A percentile compares a stretch with the other conserved stretches of the same genome.
These are phyloP conservation scores for Datnioides undecimradiatus DNA, from an alignment of 2,113 vertebrate genomes.

Conservation along the genomic window DNA sequence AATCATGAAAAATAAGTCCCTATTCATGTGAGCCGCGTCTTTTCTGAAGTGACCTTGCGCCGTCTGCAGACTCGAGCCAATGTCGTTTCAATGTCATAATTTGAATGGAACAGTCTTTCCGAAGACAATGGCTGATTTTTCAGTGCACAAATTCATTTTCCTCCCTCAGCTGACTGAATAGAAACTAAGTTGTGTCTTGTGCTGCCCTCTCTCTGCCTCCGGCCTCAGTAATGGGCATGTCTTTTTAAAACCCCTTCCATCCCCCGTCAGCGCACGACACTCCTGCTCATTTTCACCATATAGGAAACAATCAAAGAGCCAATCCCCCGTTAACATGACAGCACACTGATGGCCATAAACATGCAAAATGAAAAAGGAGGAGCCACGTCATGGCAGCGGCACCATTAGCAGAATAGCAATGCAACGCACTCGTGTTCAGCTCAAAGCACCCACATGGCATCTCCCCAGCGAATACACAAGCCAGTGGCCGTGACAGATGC, in stretches of 20 bases:
- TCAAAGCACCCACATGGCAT: conserved; percentile 42
- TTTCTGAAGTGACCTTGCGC: conserved; percentile 59
- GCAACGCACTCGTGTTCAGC: conserved; percentile 4
- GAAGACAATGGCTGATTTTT: conserved; percentile 77
- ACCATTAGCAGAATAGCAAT: conserved; percentile 41
- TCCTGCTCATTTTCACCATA: background rate
- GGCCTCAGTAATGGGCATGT: conserved; percentile 17
- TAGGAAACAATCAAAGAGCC: conserved; percentile 33
- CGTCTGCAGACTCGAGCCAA: conserved; percentile 27
- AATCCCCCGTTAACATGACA: conserved; percentile 13
- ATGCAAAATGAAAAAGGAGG: conserved; percentile 24
- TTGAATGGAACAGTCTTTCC: conserved; percentile 71
- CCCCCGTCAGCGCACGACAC: background rate
- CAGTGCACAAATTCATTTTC: conserved; percentile 67
- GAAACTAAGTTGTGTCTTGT: conserved; percentile 36
- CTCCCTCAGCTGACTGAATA: conserved; percentile 55
- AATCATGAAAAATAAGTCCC: conserved; percentile 10
- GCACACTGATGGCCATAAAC: conserved; percentile 16
- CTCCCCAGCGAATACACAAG: conserved; percentile 45
- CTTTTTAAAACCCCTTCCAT: background rate
- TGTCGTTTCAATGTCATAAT: conserved; percentile 68
- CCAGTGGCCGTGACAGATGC: conserved; percentile 70
- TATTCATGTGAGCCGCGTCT: conserved; percentile 30
- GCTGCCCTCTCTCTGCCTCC: background rate
- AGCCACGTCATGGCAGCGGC: background rate